phyloP scores from a whole-genome alignment of 2,113 vertebrate species.

The Nothocercus julius region DNA sequence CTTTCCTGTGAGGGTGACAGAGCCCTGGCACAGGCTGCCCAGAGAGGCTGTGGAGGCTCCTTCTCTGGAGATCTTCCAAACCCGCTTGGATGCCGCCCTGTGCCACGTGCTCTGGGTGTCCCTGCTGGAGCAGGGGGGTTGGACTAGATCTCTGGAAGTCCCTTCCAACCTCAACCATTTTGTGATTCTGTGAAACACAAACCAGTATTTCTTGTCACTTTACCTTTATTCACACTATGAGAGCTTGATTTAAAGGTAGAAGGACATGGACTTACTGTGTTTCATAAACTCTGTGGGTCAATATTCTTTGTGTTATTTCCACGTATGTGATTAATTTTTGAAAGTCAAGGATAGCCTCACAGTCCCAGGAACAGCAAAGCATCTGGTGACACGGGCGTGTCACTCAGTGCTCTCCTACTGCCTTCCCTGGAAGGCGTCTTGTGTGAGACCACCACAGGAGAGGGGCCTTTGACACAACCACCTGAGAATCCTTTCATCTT shows the following conservation, averaged over 20 bases:
- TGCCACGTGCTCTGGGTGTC: no score
- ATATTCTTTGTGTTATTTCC: not conserved
- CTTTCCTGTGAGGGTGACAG: no score
- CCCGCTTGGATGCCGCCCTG: no score
- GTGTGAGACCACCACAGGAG: not conserved
- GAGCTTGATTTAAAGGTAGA: not conserved
- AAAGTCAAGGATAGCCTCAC: not conserved
- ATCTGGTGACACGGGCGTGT: not conserved
- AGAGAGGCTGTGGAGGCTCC: no score
- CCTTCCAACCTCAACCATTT: no score
- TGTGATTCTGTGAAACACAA: not conserved
- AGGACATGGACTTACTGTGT: not conserved
- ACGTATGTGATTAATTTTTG: not conserved
- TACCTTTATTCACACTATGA: not conserved
- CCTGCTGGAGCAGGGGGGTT: no score
- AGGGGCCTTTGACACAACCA: not conserved
- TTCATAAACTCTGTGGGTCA: not conserved
- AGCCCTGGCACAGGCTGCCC: no score
- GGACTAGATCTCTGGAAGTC: no score
- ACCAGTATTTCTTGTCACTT: not conserved
- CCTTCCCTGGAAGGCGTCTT: not conserved
- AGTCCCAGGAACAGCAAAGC: not conserved
- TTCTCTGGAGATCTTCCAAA: no score
- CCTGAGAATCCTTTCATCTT: not conserved
- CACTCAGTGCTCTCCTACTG: not conserved